Conservation (phyloP, 2,888 invertebrate genomes). For the Podotricha telesiphe region DNA sequence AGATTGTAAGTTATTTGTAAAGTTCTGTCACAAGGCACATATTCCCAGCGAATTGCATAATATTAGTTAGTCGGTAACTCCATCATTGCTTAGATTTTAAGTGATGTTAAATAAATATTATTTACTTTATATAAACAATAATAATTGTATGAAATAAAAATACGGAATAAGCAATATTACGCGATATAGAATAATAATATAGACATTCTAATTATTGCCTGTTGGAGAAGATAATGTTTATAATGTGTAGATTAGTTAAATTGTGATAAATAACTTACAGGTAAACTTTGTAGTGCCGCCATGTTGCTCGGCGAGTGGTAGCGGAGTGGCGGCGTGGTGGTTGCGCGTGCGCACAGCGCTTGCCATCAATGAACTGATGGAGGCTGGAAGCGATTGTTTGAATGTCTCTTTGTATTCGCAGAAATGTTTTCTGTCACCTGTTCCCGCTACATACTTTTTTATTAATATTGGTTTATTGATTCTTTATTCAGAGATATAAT, state of each 20-base stretch:
- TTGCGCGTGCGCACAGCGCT: conserved; percentile 65
- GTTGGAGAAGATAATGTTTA: neutral
- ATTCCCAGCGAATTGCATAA: conserved; percentile 8
- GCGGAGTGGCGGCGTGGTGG: conserved; percentile 64
- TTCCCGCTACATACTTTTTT: conserved; percentile 38
- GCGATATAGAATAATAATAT: neutral
- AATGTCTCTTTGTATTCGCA: conserved; percentile 47
- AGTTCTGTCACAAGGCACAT: neutral
- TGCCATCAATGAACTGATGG: conserved; percentile 55
- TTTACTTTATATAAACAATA: neutral
- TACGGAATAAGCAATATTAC: conserved; percentile 10
- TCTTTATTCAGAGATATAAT: neutral
- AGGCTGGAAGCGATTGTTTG: conserved; percentile 53
- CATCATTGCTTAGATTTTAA: neutral
- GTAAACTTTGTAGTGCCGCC: conserved; percentile 54
- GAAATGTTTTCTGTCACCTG: conserved; percentile 41
- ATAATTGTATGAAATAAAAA: neutral
- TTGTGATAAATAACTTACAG: conserved; percentile 48
- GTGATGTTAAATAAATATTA: neutral
- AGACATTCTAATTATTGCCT: neutral
- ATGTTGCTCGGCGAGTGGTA: conserved; percentile 75
- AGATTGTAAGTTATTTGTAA: too few species aligned
- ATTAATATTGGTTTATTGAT: conserved; percentile 1
- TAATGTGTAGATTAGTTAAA: conserved; percentile 42
- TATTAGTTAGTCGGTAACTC: neutral